These are phyloP conservation scores for Tuberolachnus salignus DNA, from an alignment of 2,888 invertebrate genomes.

Conservation along the genomic window DNA sequence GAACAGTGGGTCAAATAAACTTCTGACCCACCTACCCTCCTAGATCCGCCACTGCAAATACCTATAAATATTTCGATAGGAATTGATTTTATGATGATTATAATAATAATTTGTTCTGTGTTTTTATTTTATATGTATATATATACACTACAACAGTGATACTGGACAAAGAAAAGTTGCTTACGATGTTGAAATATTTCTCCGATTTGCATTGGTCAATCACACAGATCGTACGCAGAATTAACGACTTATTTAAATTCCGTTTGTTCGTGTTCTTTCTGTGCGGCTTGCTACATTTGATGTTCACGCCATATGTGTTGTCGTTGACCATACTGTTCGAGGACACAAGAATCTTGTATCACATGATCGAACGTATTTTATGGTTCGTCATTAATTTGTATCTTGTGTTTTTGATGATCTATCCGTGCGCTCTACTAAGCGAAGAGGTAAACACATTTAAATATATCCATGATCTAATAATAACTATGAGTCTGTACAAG, in stretches of 20 bases:
- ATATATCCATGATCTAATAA: too few species aligned
- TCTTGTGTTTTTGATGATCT: conserved; percentile 36
- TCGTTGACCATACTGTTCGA: conserved; percentile 33
- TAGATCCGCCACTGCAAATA: too few species aligned
- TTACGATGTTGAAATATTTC: conserved; percentile 34
- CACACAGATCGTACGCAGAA: conserved; percentile 27
- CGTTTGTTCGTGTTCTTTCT: conserved; percentile 35
- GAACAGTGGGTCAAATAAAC: too few species aligned
- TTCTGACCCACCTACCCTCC: too few species aligned
- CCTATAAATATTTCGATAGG: too few species aligned
- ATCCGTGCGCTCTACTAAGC: conserved; percentile 27
- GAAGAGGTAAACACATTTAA: conserved; percentile 28
- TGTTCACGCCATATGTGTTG: conserved; percentile 32
- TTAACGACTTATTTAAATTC: conserved; percentile 43
- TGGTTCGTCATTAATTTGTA: conserved; percentile 14
- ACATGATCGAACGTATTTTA: conserved; percentile 17
- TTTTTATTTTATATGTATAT: too few species aligned
- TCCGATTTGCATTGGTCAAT: conserved; percentile 46
- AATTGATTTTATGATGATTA: too few species aligned
- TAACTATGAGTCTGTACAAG: too few species aligned
- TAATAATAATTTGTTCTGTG: too few species aligned
- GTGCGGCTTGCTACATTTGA: conserved; percentile 27
- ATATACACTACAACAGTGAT: not conserved
- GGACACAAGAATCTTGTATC: conserved; percentile 8
- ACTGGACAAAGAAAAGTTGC: conserved; percentile 27